Evolutionary conservation across 2,888 invertebrate species (phyloP), one percentile per base, ranked within the genome.

Genomic region (Tineola bisselliella): DNA sequence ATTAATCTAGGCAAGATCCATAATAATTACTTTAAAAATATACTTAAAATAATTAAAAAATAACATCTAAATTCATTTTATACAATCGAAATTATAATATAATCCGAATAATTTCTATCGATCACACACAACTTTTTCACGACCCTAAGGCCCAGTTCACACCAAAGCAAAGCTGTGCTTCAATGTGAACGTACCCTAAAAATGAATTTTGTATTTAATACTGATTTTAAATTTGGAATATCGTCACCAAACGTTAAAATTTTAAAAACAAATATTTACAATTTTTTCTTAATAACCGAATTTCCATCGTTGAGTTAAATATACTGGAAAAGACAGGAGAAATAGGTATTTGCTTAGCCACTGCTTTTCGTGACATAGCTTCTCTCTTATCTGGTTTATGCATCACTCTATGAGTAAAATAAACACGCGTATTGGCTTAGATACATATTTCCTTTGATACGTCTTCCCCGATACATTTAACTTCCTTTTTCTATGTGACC

Each of bases 91-190:
- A 48, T 15, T 17, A 48, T 48, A 38, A 38, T 6, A 38, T 4
- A 38, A 6, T 38, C 38, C 38, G 70, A 70, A 71, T 25, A 70
- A 78, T 80, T 67, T 72, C 79, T 84, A 79, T 76, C 82, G 87
- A 87, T 87, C 87, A 86, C 87, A 83, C 83, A 70, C 84, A 83
- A 77, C 83, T 76, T 86, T 86, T 86, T 87, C 86, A 86, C 81
- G 84, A 84, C 79, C 84, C 84, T 86, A 84, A 86, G 25, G 25
- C 6, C 79, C 84, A 81, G 25, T 25, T 25, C 6, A 25, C 25
- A 25, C 25, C 25, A 25, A 25, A 25, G 25, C 25, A 6, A 25
- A 25, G 25, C 25, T 25, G 4, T 6, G 25, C 25, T 25, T 4
- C 25, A 25, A 25, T 25, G 25, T 2, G 6, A 25, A 25, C 25